Conservation (phyloP, 2,113 vertebrate genomes). For the Ceuthmochares aereus region DNA sequence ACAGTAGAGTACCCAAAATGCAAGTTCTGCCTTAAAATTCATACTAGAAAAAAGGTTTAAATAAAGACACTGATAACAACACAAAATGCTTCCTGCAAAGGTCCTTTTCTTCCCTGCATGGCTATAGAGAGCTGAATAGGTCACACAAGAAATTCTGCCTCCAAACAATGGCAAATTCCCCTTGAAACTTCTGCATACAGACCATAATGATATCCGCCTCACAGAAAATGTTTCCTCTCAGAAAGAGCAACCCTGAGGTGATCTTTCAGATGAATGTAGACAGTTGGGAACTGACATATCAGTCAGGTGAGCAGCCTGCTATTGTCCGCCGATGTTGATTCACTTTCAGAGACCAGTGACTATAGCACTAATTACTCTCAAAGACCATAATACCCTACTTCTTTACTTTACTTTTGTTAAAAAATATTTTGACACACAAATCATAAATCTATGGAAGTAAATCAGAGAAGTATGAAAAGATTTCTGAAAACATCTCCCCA, state of each 20-base stretch:
- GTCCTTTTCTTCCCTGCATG: background rate
- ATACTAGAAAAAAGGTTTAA: background rate
- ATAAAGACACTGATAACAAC: background rate
- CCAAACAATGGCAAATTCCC: background rate
- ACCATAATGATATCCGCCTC: background rate
- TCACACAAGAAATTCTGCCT: constrained; percentile 5
- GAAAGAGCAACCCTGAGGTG: background rate
- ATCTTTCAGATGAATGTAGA: constrained; percentile 12
- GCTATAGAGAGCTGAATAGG: background rate
- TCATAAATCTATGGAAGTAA: background rate
- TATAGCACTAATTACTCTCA: too few species aligned
- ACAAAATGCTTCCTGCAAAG: background rate
- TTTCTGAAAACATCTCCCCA: background rate
- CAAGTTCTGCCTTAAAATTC: background rate
- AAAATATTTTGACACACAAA: background rate
- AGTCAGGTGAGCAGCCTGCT: background rate
- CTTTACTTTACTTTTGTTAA: background rate
- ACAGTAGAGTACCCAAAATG: background rate
- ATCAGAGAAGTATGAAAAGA: background rate
- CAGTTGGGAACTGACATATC: background rate
- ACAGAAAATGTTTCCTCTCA: background rate
- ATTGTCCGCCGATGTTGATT: background rate
- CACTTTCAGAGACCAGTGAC: background rate
- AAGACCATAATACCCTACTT: background rate
- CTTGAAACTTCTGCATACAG: background rate